Base-by-base conservation (phyloP, 2,888 invertebrate genomes). In the Acronicta psi region DNA sequence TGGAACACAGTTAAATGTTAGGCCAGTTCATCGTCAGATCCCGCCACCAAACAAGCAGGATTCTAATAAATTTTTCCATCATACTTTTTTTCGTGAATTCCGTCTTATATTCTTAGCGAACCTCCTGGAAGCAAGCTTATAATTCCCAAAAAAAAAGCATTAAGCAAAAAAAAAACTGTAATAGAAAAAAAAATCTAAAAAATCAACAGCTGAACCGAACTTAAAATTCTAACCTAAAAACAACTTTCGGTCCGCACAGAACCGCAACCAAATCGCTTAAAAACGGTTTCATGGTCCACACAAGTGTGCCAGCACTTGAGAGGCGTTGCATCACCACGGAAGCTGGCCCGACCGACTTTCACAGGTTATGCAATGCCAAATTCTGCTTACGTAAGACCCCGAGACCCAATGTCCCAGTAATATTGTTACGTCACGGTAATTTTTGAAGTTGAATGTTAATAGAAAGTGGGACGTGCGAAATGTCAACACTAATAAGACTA, bases 321-420 rank as follows among this genome's bases (percentile, higher is more conserved):
- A 86, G 69, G 64, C 60, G 67, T 92, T 92, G 80, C 91, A 83
- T 89, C 79, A 91, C 72, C 62, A 80, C 92, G 93, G 93, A 93
- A 93, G 90, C 87, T 77, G 69, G 76, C 63, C 88, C 88, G 93
- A 82, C 92, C 91, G 87, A 92, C 93, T 93, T 93, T 93, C 93
- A 87, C 88, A 77, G 79, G 74, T 91, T 92, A 88, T 86, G 84
- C 80, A 92, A 92, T 78, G 71, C 87, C 86, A 80, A 89, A 90
- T 85, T 85, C 79, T 65, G 64, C 73, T 93, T 93, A 83, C 87
- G 85, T 84, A 93, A 93, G 76, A 81, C 87, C 75, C 83, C 91
- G 71, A 91, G 92, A 93, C 93, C 93, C 81, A 91, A 92, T 93
- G 91, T 90, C 90, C 92, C 87, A 93, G 85, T 91, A 85, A 86